Evolutionary conservation across 1,140 invertebrate species (phyloP), one percentile per base, ranked within the genome.

Genomic region (Ephestia elutella): DNA sequence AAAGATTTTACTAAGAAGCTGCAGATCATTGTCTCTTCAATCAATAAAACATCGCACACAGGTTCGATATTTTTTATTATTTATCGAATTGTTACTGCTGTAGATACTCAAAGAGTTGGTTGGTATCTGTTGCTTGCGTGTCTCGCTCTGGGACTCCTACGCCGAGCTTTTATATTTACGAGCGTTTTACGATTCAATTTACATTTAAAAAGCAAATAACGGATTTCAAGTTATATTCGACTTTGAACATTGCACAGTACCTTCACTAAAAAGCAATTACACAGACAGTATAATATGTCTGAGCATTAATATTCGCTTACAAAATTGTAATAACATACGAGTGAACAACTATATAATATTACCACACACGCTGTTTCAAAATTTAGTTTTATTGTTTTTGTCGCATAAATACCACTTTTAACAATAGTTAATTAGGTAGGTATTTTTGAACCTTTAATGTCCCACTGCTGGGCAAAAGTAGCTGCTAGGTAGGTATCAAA

Each of bases 191-290:
- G 75, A 73, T 68, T 74, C 21, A 68, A 72, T 75, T 78, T 78
- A 76, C 71, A 80, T 77, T 75, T 75, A 70, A 75, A 78, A 75
- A 70, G 65, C 63, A 66, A 66, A 62, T 80, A 80, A 77, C 75
- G 75, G 78, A 62, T 59, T 60, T 66, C 68, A 71, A 77, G 65
- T 67, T 70, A 71, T 71, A 64, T 73, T 65, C 60, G 64, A 28
- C 66, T 65, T 66, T 64, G 13, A 44, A 53, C 11, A 49, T 62
- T 49, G 62, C 67, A 69, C 62, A 56, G 62, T 62, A 67, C 25
- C 54, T 35, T 44, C 38, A 44, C n/a, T 44, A 15, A 44, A 15
- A 44, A 44, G 38, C 15, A 32, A 44, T 44, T 44, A 44, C 38
- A 44, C 30, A 5, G 25, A 3, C 30, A 2, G 1, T 32, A 11